A percentile compares a stretch with the other conserved stretches of the same genome.
These are phyloP conservation scores for Chitala chitala DNA, from an alignment of 2,113 vertebrate genomes.

Conservation along the genomic window DNA sequence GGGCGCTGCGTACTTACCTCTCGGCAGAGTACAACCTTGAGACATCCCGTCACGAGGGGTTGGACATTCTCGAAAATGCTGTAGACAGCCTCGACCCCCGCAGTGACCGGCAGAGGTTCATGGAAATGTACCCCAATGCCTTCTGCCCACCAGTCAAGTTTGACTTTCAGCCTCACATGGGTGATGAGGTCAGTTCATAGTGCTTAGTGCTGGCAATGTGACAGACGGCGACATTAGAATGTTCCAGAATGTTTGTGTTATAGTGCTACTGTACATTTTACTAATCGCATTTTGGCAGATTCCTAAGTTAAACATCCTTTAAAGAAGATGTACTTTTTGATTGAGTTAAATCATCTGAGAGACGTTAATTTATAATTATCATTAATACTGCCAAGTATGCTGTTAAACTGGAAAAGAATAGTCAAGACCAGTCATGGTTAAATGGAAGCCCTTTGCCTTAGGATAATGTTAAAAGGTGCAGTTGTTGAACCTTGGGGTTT, in stretches of 20 bases:
- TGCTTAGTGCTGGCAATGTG: not conserved
- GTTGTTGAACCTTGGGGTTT: not conserved
- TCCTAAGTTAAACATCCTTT: not conserved
- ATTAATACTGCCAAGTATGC: not conserved
- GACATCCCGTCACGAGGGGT: constrained; percentile 88
- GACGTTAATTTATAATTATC: not conserved
- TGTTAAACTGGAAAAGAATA: constrained; percentile 1
- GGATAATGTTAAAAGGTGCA: not conserved
- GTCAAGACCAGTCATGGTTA: not conserved
- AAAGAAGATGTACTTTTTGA: not conserved
- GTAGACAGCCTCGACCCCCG: constrained; percentile 93
- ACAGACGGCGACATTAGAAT: not conserved
- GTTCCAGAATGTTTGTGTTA: not conserved
- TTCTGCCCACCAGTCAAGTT: constrained; percentile 94
- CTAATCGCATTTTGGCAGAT: not conserved
- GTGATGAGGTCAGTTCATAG: constrained; percentile 77
- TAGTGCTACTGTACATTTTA: not conserved
- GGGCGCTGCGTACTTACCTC: constrained; percentile 90
- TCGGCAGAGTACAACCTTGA: constrained; percentile 96
- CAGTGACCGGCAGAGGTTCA: constrained; percentile 90
- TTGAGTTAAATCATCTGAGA: not conserved
- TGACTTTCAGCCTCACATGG: constrained; percentile 94
- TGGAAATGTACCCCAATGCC: constrained; percentile 91
- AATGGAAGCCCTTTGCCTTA: not conserved
- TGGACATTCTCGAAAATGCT: constrained; percentile 96